Evolutionary conservation across 2,113 vertebrate genomes (phyloP), one percentile per base, ranked within the genome.

Genomic region (Phyllopteryx taeniolatus): DNA sequence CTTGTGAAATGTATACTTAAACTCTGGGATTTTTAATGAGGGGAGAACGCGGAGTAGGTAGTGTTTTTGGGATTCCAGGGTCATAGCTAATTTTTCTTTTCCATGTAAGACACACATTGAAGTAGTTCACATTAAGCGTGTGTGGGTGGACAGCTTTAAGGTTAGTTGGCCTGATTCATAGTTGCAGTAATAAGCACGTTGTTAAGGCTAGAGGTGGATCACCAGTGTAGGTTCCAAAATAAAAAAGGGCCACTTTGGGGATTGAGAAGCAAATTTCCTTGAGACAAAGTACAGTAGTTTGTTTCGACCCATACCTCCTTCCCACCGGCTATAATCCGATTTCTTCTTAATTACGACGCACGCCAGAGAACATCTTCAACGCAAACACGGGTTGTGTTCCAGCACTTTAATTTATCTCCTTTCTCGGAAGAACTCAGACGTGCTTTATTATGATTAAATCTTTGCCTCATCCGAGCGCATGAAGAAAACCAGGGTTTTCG

Each of bases 1-100:
- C 62, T 64, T 64, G 20, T 65, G 39, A 65, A 65, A 65, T 65
- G 62, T 65, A 44, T 65, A 65, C 43, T 66, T 47, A 17, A 31
- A 8, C 13, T 47, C 22, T 46, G 64, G 44, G 64, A 66, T 66
- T 66, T 65, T 31, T 47, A 66, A 66, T 47, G 44, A 47, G 43
- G 64, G 43, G 22, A 47, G 22, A 1, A 66, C n/a, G 22, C 27
- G 12, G n/a, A 31, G 13, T 7, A 46, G n/a, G 64, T 31, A 20
- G n/a, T 7, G n/a, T 49, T 66, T 31, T 66, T 31, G n/a, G 12
- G 22, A 66, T 66, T 66, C 64, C 64, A 4, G 43, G 10, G 63
- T 65, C 10, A 22, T 47, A 8, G 44, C 43, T 66, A 27, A 47
- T 66, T 31, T 66, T 47, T 31, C 15, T 47, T 66, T 47, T 31